phyloP scores from a whole-genome alignment of 2,113 vertebrate species.

The Myrmophylax atrothorax region DNA sequence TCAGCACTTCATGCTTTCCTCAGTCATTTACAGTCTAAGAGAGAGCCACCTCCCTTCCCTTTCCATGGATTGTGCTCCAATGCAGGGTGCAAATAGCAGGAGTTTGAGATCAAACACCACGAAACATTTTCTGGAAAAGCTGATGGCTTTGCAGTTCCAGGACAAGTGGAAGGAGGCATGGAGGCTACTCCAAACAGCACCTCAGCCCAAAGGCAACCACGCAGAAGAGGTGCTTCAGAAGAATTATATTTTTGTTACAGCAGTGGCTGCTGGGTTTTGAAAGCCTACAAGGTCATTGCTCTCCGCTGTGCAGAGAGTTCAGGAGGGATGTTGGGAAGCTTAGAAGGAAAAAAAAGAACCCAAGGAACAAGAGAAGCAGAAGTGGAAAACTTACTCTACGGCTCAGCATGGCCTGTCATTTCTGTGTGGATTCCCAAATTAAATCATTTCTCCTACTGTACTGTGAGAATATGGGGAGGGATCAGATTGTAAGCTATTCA shows the following conservation, averaged over 20 bases:
- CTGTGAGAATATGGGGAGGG: constrained; percentile 33
- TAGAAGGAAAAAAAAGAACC: neutral
- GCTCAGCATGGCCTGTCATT: neutral
- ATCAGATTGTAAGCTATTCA: constrained; percentile 31
- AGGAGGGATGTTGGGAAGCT: neutral
- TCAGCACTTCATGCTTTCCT: neutral
- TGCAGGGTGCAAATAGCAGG: neutral
- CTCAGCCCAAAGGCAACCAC: neutral
- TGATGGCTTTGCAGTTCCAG: neutral
- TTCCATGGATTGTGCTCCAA: neutral
- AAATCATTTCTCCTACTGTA: constrained; percentile 22
- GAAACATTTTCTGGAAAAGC: neutral
- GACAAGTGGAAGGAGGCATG: neutral
- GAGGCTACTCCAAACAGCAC: neutral
- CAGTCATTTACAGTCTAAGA: neutral
- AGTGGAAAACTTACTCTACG: neutral
- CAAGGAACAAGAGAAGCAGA: neutral
- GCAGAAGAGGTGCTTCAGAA: neutral
- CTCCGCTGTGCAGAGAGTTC: neutral
- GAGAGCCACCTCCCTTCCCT: neutral
- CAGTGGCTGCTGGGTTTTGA: neutral
- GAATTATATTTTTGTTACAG: neutral
- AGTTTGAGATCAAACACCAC: neutral
- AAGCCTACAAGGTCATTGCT: neutral
- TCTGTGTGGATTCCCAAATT: constrained; percentile 13